Evolutionary conservation across 2,797 vertebrate genomes (phyloP).

Genomic region (Scleropages formosus): DNA sequence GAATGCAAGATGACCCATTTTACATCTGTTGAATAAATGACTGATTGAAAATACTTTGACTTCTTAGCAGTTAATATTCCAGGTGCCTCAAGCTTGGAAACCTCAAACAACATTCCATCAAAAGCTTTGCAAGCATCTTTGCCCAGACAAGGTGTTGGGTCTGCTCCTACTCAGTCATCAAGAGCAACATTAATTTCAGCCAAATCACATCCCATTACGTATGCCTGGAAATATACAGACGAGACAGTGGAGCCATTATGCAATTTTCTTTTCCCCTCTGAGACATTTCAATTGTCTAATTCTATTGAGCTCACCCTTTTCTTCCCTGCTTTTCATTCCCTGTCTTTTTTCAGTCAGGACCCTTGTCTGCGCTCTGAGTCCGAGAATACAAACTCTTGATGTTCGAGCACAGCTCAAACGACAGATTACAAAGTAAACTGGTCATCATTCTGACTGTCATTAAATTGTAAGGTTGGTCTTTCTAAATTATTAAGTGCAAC

Average conservation of each 20-base stretch:
- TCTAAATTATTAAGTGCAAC: no score
- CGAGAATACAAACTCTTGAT: background rate
- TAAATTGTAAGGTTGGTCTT: background rate
- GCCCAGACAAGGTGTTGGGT: slow-evolving; percentile 7
- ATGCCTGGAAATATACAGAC: background rate
- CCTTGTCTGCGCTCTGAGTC: no score
- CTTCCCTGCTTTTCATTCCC: no score
- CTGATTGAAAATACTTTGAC: slow-evolving; percentile 28
- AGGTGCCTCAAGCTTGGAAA: slow-evolving; percentile 13
- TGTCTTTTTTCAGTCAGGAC: no score
- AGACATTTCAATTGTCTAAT: no score
- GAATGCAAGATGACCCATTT: no score
- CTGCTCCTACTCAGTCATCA: background rate
- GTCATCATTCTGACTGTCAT: background rate
- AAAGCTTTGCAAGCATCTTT: background rate
- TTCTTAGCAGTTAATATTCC: slow-evolving; percentile 7
- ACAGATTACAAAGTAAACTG: background rate
- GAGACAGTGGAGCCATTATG: background rate
- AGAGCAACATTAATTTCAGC: slow-evolving; percentile 1
- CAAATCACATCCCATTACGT: background rate
- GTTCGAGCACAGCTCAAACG: slow-evolving; percentile 7
- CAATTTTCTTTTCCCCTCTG: no score
- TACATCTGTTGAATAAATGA: slow-evolving; percentile 23
- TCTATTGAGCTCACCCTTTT: no score
- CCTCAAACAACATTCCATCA: slow-evolving; percentile 17